Conservation (phyloP, 1,140 invertebrate species). For the Cyphomyrmex costatus region DNA sequence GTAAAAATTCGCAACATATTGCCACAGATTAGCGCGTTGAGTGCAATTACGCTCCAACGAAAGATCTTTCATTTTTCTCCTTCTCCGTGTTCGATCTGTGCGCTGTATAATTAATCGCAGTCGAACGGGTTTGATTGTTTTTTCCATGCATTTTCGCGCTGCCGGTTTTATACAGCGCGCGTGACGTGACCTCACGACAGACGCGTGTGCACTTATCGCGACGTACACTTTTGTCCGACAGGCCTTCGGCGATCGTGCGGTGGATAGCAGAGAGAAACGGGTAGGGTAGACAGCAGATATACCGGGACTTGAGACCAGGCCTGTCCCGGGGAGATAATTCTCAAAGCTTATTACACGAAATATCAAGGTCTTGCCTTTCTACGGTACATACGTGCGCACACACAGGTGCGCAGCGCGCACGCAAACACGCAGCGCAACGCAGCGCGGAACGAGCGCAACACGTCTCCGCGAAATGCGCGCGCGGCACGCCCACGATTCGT, state of each 20-base stretch:
- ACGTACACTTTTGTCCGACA: constrained; percentile 59
- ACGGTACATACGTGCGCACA: constrained; percentile 54
- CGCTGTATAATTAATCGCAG: constrained; percentile 56
- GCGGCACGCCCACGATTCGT: constrained; percentile 36
- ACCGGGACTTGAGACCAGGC: constrained; percentile 71
- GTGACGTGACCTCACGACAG: constrained; percentile 33
- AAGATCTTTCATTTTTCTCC: constrained; percentile 24
- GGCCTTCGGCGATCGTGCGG: constrained; percentile 48
- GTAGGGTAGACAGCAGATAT: constrained; percentile 16
- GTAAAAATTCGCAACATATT: constrained; percentile 34
- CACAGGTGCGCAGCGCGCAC: constrained; percentile 42
- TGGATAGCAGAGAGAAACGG: constrained; percentile 15
- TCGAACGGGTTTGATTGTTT: constrained; percentile 54
- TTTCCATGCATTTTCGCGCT: constrained; percentile 50
- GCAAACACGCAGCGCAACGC: constrained; percentile 43
- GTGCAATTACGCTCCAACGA: constrained; percentile 38
- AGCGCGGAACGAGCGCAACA: not conserved
- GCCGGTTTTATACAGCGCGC: constrained; percentile 43
- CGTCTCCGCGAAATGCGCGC: not conserved
- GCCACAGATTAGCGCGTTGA: not conserved
- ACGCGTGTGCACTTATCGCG: constrained; percentile 40
- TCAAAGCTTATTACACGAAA: constrained; percentile 81
- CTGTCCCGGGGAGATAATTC: constrained; percentile 76
- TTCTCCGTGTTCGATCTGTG: not conserved
- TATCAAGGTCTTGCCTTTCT: constrained; percentile 82